Evolutionary conservation across 1,140 invertebrate genomes (phyloP).

Genomic region (Reticulitermes speratus): DNA sequence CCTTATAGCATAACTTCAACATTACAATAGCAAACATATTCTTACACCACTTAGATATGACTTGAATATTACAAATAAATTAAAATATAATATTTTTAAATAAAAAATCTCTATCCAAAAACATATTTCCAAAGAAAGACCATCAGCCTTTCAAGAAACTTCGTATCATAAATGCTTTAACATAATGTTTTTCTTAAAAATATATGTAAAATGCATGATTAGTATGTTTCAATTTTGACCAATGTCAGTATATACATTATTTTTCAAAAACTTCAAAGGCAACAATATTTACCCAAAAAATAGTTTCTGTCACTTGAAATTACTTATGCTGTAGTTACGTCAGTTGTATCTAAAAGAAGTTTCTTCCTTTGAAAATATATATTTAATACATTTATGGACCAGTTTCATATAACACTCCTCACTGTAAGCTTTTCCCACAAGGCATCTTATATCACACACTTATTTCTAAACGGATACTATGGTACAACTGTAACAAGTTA

Average conservation of each 20-base stretch:
- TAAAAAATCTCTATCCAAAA: constrained; percentile 13
- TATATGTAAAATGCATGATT: not conserved
- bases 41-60: constrained; percentile 12
- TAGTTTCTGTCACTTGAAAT: not conserved
- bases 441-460: not conserved
- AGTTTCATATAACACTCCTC: not conserved
- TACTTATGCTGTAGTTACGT: not conserved
- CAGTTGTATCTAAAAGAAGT: not conserved
- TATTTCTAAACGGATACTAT: not conserved
- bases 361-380: not conserved
- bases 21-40: constrained; percentile 14
- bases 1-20: not conserved
- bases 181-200: constrained; percentile 9
- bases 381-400: constrained; percentile 8
- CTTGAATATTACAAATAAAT: constrained; percentile 18
- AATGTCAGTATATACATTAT: not conserved
- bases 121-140: not conserved
- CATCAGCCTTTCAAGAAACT: not conserved
- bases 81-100: constrained; percentile 4
- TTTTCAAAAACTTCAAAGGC: not conserved
- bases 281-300: constrained; percentile 1
- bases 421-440: not conserved
- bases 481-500: not conserved
- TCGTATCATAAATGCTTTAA: not conserved
- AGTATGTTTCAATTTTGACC: not conserved